These are phyloP conservation scores for Drosophila testacea DNA, from an alignment of 2,888 invertebrate genomes.

Conservation along the genomic window DNA sequence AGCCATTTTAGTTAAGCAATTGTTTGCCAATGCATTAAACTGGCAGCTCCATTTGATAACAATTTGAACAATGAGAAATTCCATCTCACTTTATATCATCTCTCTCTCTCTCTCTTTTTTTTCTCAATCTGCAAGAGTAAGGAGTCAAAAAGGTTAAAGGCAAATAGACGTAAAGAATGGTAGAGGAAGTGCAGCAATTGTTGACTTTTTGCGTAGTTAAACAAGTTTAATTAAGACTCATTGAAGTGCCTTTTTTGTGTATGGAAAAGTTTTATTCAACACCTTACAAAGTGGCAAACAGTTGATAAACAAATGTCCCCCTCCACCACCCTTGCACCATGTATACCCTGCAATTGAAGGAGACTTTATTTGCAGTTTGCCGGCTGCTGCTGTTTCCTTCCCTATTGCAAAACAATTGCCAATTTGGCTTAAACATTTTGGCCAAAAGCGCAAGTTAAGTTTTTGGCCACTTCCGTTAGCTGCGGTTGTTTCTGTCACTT, in stretches of 20 bases:
- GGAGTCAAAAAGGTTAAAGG: conserved; percentile 14
- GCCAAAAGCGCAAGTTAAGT: conserved; percentile 62
- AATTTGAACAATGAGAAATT: conserved; percentile 60
- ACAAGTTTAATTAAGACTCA: conserved; percentile 73
- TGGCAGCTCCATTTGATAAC: conserved; percentile 67
- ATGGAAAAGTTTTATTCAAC: conserved; percentile 40
- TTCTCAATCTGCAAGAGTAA: neutral
- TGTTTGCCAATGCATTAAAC: conserved; percentile 79
- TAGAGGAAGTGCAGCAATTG: conserved; percentile 41
- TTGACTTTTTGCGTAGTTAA: conserved; percentile 63
- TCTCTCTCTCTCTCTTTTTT: conserved; percentile 15
- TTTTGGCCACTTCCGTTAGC: conserved; percentile 59
- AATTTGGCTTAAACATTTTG: conserved; percentile 77
- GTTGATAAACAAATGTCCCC: conserved; percentile 39
- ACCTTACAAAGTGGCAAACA: conserved; percentile 46
- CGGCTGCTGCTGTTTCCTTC: conserved; percentile 25
- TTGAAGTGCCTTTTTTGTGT: conserved; percentile 33
- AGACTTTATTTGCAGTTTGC: conserved; percentile 52
- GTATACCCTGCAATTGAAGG: conserved; percentile 6
- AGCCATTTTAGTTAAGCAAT: conserved; percentile 54
- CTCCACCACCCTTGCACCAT: neutral
- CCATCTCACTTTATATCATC: conserved; percentile 47
- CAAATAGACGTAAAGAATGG: conserved; percentile 18
- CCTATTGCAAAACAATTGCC: conserved; percentile 69
- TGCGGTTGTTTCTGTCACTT: conserved; percentile 62